phyloP scores from a whole-genome alignment of 2,113 vertebrate genomes.

The Burhinus bistriatus region DNA sequence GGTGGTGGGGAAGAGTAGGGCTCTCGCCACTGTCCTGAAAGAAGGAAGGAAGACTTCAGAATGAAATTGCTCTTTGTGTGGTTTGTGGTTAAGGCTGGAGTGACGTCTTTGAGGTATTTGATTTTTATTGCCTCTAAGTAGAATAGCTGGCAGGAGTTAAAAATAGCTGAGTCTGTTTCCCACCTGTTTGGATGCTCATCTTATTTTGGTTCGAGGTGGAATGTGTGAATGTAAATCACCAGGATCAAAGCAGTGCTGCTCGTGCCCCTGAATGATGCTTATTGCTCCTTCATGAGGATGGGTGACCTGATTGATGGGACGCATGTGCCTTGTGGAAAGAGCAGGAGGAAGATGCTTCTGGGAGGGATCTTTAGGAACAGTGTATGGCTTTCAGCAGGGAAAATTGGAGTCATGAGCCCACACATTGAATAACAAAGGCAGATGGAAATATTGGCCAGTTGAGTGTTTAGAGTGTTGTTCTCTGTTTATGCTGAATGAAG shows the following conservation, averaged over 20 bases:
- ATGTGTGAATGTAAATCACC: neutral
- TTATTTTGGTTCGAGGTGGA: neutral
- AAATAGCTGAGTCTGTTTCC: constrained; percentile 47
- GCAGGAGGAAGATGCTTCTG: neutral
- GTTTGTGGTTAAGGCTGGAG: constrained; percentile 38
- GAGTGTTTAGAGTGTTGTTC: neutral
- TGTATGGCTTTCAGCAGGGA: neutral
- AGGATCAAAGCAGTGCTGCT: neutral
- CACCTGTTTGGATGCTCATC: neutral
- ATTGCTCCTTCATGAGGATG: neutral
- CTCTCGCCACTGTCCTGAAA: neutral
- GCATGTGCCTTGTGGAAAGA: neutral
- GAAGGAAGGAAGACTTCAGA: neutral
- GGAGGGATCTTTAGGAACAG: neutral
- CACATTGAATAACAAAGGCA: neutral
- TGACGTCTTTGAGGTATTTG: neutral
- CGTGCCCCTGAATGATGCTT: neutral
- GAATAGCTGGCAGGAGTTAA: constrained; percentile 27
- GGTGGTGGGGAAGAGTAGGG: neutral
- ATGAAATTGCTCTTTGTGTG: neutral
- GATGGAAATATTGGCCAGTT: neutral
- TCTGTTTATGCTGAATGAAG: neutral
- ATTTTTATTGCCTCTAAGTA: constrained; percentile 13
- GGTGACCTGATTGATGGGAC: neutral
- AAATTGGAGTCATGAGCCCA: neutral